Percentiles rank a stretch among this genome's conserved stretches.
phyloP scores from a whole-genome alignment of 2,113 vertebrate genomes.

The Osmerus eperlanus region DNA sequence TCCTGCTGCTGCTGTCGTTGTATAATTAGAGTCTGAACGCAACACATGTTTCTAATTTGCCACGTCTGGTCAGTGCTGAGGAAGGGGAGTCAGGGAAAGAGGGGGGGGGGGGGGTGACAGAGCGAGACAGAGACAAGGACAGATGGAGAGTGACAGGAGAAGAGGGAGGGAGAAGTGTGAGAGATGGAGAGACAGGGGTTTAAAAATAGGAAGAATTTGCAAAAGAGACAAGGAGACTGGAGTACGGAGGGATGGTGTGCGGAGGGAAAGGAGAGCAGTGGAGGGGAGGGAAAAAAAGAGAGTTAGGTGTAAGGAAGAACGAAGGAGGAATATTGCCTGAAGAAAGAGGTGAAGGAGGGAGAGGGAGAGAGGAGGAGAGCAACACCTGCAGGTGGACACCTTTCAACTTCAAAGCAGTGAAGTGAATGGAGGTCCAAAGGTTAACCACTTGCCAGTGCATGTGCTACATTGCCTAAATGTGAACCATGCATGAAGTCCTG shows the following conservation, averaged over 20 bases:
- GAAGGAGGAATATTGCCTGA: not conserved
- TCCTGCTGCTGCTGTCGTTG: slow-evolving; percentile 42
- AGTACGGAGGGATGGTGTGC: not conserved
- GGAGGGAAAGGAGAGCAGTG: slow-evolving; percentile 21
- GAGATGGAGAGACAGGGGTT: not conserved
- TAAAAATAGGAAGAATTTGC: not conserved
- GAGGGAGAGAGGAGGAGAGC: slow-evolving; percentile 5
- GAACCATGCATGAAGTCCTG: slow-evolving; percentile 44
- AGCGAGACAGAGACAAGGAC: not conserved
- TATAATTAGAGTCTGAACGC: slow-evolving; percentile 67
- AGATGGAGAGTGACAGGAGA: slow-evolving; percentile 6
- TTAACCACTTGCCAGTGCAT: slow-evolving; percentile 59
- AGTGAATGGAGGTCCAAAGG: slow-evolving; percentile 42
- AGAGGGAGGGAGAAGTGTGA: not conserved
- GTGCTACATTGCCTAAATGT: slow-evolving; percentile 49
- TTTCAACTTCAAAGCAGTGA: slow-evolving; percentile 49
- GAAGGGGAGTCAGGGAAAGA: slow-evolving; percentile 25
- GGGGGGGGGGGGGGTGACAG: not conserved
- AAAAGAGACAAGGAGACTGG: slow-evolving; percentile 2
- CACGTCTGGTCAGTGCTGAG: slow-evolving; percentile 49
- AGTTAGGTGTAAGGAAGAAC: not conserved
- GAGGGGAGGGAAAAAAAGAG: slow-evolving; percentile 10
- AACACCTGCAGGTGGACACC: slow-evolving; percentile 53
- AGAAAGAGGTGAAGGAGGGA: not conserved
- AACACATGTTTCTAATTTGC: slow-evolving; percentile 74